Conservation (phyloP, 2,797 vertebrate species). For the Gallinago solitaria region DNA sequence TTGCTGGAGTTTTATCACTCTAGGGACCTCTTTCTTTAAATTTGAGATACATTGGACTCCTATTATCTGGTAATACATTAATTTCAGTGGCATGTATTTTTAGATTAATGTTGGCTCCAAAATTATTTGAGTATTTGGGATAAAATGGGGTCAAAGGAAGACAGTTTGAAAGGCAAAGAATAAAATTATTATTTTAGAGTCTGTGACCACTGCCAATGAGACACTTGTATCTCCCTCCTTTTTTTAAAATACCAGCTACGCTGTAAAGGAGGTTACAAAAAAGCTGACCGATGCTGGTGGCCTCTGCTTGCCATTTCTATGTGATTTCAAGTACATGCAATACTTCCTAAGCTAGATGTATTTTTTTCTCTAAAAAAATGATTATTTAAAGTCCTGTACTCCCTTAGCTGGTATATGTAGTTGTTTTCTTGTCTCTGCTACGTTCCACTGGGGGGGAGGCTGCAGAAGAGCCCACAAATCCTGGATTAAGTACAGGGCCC, state of each 20-base stretch:
- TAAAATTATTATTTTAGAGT: constrained; percentile 12
- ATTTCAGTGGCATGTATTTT: constrained; percentile 39
- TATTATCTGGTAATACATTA: constrained; percentile 37
- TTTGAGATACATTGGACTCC: not conserved
- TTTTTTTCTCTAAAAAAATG: not conserved
- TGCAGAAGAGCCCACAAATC: not conserved
- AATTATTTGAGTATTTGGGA: constrained; percentile 29
- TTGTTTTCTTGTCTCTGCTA: not conserved
- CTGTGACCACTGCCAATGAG: not conserved
- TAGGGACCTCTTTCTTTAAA: constrained; percentile 4
- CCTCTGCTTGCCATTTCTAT: not conserved
- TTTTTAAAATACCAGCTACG: not conserved
- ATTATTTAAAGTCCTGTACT: not conserved
- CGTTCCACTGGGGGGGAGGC: not conserved
- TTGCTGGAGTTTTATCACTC: constrained; percentile 30
- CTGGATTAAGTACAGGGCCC: not conserved
- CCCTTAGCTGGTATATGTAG: not conserved
- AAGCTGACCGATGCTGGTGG: not conserved
- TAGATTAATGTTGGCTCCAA: not conserved
- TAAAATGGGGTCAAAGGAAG: constrained; percentile 15
- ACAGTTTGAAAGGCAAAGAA: constrained; percentile 36
- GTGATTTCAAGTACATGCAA: not conserved
- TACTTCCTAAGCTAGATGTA: not conserved
- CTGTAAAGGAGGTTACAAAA: not conserved
- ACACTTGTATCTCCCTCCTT: not conserved